phyloP scores from a whole-genome alignment of 2,797 vertebrate species.

The Phataginus tetradactyla region DNA sequence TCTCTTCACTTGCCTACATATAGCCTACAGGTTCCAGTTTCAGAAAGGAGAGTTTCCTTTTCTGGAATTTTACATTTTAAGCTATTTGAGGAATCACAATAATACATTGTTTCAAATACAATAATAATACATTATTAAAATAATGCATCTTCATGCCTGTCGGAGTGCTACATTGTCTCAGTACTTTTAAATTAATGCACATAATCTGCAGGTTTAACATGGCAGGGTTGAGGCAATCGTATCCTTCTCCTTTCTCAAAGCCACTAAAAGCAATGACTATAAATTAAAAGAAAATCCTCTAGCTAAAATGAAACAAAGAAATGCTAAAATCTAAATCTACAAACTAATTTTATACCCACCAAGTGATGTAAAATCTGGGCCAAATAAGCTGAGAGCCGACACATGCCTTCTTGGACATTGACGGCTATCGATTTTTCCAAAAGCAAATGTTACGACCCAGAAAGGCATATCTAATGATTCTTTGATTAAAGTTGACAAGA shows the following conservation, averaged over 20 bases:
- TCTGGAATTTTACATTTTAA: neutral
- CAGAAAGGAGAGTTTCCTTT: neutral
- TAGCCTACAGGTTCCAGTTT: neutral
- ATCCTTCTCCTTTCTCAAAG: neutral
- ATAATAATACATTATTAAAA: too few relatives aligned
- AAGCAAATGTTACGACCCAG: constrained; percentile 45
- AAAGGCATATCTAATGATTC: constrained; percentile 27
- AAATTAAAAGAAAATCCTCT: neutral
- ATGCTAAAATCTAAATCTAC: neutral
- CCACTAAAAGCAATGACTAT: neutral
- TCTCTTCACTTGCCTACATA: neutral
- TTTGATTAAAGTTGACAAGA: constrained; percentile 59
- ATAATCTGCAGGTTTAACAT: neutral
- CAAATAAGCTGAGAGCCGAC: neutral
- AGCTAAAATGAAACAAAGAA: neutral
- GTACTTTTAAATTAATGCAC: neutral
- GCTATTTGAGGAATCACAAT: neutral
- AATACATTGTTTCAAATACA: neutral
- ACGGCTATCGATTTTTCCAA: constrained; percentile 36
- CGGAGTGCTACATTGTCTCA: neutral
- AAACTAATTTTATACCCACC: neutral
- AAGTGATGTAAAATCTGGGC: constrained; percentile 10
- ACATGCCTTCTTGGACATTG: neutral
- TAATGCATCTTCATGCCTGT: neutral
- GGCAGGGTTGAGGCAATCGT: neutral